A percentile compares a stretch with the other conserved stretches of the same genome.
Conservation (phyloP, 1,140 invertebrate species). For the Theocolax elegans region DNA sequence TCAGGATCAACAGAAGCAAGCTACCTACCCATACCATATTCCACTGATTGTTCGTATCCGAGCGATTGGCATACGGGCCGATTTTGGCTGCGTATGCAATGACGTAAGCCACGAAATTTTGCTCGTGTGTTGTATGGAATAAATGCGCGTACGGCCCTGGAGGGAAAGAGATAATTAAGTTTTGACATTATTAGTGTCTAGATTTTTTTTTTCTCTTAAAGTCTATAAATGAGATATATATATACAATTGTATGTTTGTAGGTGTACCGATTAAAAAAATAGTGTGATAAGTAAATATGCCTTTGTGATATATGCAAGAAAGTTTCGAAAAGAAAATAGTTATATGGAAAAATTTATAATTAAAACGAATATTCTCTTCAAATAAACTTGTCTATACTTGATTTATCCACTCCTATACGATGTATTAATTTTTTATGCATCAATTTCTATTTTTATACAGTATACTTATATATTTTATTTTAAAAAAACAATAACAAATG, state of each 20-base stretch:
- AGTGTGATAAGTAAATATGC: neutral
- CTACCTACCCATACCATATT: slow-evolving; percentile 22
- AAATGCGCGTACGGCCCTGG: slow-evolving; percentile 89
- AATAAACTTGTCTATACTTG: neutral
- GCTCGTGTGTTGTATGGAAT: slow-evolving; percentile 90
- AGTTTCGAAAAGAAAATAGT: slow-evolving; percentile 3
- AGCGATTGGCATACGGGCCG: slow-evolving; percentile 65
- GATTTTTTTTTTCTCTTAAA: neutral
- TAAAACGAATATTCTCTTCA: slow-evolving; percentile 26
- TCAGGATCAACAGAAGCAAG: slow-evolving; percentile 8
- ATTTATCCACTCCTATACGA: no score
- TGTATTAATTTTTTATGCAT: no score
- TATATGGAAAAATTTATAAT: slow-evolving; percentile 25
- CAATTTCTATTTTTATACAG: no score
- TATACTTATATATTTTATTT: no score
- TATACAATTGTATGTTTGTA: neutral
- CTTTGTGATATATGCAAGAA: slow-evolving; percentile 33
- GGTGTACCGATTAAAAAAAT: neutral
- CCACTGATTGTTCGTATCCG: slow-evolving; percentile 42
- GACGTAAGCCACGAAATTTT: slow-evolving; percentile 90
- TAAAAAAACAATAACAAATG: no score
- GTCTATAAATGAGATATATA: neutral
- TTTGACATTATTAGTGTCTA: neutral
- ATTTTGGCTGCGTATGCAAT: slow-evolving; percentile 82
- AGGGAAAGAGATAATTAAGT: slow-evolving; percentile 15